Base-by-base conservation (phyloP, 2,113 vertebrate species). In the Suncus etruscus region DNA sequence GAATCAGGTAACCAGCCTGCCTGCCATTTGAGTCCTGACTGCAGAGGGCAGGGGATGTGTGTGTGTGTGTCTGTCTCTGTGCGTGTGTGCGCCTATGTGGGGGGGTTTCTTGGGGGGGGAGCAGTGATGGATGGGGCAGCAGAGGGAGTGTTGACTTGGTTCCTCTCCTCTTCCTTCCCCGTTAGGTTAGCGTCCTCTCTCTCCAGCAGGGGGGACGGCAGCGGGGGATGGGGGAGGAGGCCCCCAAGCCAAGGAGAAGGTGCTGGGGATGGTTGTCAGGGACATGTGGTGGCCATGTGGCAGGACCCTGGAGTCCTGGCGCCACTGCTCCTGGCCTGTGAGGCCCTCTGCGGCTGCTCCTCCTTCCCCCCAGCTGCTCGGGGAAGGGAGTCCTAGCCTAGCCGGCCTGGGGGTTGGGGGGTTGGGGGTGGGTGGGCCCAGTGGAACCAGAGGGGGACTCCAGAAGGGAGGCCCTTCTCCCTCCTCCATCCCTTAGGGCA, bases 211-310 rank as follows among this genome's bases (percentile, higher is more conserved):
- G 94, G 54, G 87, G 82, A 73, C 73, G 86, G 91, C 93, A 32
- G 93, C 73, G 95, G 93, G 91, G 93, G 6, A 85, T 14, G 94
- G 90, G 96, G 85, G 89, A 87, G 86, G 95, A 96, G 95, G 86
- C 83, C 86, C 84, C 81, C 88, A 95, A 82, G 65, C 74, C 82
- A 63, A 87, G 82, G 69, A 95, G 88, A 95, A 94, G 95, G 94
- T 94, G 91, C 94, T 95, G 92, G 70, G 95, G 83, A 94, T 79
- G 91, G 93, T 76, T 96, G 95, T 96, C 91, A 91, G 95, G 95
- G 96, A 94, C 96, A 97, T 97, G 96, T 97, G 96, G 95, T 93
- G 81, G 90, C 96, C 96, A 97, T 95, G 96, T 97, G 96, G 95
- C 94, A 93, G 93, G 96, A 96, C 96, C 96, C 95, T 95, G 95